Base-by-base conservation (phyloP, 2,797 vertebrate species). In the Eutrigla gurnardus region DNA sequence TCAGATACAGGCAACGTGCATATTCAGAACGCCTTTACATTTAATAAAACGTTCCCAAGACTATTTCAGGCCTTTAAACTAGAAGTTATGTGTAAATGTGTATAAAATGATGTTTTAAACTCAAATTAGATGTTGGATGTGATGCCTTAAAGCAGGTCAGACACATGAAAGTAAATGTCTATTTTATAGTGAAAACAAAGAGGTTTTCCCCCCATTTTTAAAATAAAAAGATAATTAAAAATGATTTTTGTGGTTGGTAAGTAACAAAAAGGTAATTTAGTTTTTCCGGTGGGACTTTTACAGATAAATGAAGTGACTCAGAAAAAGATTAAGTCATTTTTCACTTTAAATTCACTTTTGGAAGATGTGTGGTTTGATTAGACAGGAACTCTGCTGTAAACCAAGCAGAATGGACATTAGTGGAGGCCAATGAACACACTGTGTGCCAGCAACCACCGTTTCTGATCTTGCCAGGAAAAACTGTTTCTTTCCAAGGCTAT, bases 401-500 rank as follows among this genome's bases (percentile, higher is more conserved):
- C 17, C 61, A 45, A 75, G 62, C 80, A 78, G 75, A 80, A 74
- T 50, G 80, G 74, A 82, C 73, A 67, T 76, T 67, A 75, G 67
- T 5, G 46, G 69, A 77, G 79, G 79, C 75, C 84, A 82, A 71
- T 40, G 70, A 66, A 55, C 11, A 13, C 52, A 2, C n/a, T 1
- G 65, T 7, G 65, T 82, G 87, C 85, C 88, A 89, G 81, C 61
- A 78, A 61, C 64, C 79, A 79, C 81, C 70, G 71, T 84, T 82
- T 80, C 68, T 55, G 59, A 60, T 10, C 1, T 32, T 82, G 87
- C 87, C 85, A 87, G 68, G 50, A 79, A 77, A 86, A 84, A 74
- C 64, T 5, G 70, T 70, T 80, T 70, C 79, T 80, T 64, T 89
- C 83, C 83, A 80, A 84, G 72, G 53, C 80, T 69, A 72, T 77